Conservation (phyloP, 2,797 vertebrate genomes). For the Lithobates sylvaticus region DNA sequence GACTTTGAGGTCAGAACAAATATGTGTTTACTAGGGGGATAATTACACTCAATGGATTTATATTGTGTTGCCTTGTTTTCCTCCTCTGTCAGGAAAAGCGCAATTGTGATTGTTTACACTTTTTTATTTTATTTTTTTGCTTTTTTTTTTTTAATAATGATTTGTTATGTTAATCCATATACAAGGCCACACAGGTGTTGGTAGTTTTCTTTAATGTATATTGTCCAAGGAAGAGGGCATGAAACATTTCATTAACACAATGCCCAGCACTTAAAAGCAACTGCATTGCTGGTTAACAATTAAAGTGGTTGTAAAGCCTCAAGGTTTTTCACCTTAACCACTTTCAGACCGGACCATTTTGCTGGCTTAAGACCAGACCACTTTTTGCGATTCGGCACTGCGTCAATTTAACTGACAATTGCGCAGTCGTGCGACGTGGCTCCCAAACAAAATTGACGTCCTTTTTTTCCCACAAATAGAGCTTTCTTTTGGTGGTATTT, state of each 20-base stretch:
- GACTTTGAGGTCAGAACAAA: constrained; percentile 58
- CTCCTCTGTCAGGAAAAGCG: constrained; percentile 5
- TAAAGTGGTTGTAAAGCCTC: background rate
- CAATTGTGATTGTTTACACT: background rate
- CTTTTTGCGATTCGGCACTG: too few relatives aligned
- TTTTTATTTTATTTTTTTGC: background rate
- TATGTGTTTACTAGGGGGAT: constrained; percentile 55
- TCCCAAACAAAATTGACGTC: too few relatives aligned
- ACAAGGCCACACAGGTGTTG: background rate
- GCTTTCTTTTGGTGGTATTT: too few relatives aligned
- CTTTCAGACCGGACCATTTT: too few relatives aligned
- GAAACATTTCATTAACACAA: background rate
- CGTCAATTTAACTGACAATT: too few relatives aligned
- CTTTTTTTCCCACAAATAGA: too few relatives aligned
- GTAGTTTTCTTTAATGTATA: background rate
- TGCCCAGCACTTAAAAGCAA: background rate
- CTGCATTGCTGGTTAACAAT: background rate
- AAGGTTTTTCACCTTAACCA: too few relatives aligned
- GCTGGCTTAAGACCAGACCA: too few relatives aligned
- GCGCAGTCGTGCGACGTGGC: too few relatives aligned
- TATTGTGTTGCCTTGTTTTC: constrained; percentile 22
- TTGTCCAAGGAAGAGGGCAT: too few relatives aligned
- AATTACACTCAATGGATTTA: constrained; percentile 49
- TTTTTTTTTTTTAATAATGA: background rate
- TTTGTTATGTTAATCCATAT: constrained; percentile 10